Base-by-base conservation (phyloP, 2,113 vertebrate species). In the Aplodontia rufa region DNA sequence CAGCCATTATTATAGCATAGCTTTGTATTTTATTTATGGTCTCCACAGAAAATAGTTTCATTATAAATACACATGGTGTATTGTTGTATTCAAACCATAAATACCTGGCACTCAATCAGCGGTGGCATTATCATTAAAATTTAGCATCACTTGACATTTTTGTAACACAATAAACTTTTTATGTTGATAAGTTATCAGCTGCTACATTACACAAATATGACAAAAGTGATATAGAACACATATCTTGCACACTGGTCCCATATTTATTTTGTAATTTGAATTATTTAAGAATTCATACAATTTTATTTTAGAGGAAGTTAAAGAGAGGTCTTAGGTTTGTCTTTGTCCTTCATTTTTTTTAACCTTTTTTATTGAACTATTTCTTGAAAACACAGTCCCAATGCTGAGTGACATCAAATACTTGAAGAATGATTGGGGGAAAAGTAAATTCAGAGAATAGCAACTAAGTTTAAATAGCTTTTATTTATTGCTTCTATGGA, bases 111-210 rank as follows among this genome's bases (percentile, higher is more conserved):
- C 84, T 92, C 94, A 96, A 47, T 95, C 68, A 92, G 74, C 64
- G 93, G 51, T 92, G 86, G 55, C 60, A 95, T 69, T 95, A 86
- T 88, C 75, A 95, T 91, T 93, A 97, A 91, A 94, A 83, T 95
- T 87, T 76, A 91, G 45, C 83, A 90, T 82, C 37, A 37, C 58
- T 62, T 93, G 93, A 88, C 85, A 93, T 88, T 96, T 92, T 92
- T 86, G 84, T 91, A 92, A 72, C 19, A 55, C 62, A 95, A 42
- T 87, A 86, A 94, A 64, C 55, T 84, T 76, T 89, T 94, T 94
- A 60, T 84, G 47, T 78, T 92, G 81, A 82, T 85, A 79, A 93
- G 42, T 75, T 81, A 26, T 42, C 79, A 88, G 87, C 60, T 53
- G 26, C 47, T 83, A 35, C 24, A 24, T 93, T 80, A 24, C 2